These are phyloP conservation scores for Gnathonemus longibarbis DNA, from an alignment of 2,113 vertebrate genomes.

Conservation along the genomic window DNA sequence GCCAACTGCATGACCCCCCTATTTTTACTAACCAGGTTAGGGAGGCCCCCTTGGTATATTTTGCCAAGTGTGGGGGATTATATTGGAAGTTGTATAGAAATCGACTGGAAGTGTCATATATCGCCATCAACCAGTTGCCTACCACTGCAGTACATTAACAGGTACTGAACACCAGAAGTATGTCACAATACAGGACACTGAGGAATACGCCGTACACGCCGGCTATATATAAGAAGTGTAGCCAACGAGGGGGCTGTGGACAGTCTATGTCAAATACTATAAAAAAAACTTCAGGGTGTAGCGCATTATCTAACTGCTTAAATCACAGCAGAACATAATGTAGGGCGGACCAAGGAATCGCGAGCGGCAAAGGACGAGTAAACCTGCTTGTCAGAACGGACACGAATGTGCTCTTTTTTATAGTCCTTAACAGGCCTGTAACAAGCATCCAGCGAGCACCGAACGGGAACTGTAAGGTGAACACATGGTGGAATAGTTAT, in stretches of 20 bases:
- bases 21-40: background rate
- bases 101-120: background rate
- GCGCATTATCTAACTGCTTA: background rate
- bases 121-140: background rate
- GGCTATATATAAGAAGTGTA: background rate
- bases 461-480: too few relatives aligned
- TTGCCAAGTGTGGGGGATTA: background rate
- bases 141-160: background rate
- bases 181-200: background rate
- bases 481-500: too few relatives aligned
- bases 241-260: background rate
- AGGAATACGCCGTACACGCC: background rate
- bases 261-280: background rate
- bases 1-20: background rate
- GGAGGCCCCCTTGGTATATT: background rate
- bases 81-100: background rate
- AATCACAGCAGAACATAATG: background rate
- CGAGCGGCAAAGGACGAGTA: too few relatives aligned
- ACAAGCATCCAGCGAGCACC: too few relatives aligned
- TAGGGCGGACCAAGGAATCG: too few relatives aligned
- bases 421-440: too few relatives aligned
- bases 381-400: too few relatives aligned
- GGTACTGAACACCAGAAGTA: background rate
- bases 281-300: background rate
- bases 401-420: too few relatives aligned